Evolutionary conservation across 2,797 vertebrate genomes (phyloP).

Genomic region (Brotula barbata): DNA sequence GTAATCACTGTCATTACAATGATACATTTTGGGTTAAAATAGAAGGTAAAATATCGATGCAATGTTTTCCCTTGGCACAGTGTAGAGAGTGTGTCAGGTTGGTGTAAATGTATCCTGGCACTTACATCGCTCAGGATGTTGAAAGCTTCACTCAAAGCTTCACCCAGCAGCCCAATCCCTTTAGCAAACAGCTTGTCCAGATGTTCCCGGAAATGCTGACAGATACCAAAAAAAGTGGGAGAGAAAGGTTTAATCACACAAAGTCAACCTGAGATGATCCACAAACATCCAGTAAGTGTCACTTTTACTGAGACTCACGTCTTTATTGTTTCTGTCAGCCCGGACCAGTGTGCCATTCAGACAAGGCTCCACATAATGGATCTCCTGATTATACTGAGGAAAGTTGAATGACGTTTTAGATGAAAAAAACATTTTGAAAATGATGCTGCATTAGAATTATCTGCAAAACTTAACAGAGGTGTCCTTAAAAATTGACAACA

Average conservation of each 20-base stretch:
- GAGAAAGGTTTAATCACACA: constrained; percentile 20
- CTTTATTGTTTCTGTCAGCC: constrained; percentile 96
- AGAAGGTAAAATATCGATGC: too few species aligned
- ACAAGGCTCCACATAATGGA: constrained; percentile 95
- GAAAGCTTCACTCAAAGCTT: constrained; percentile 94
- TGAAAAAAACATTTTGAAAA: too few species aligned
- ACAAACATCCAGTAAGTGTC: constrained; percentile 14
- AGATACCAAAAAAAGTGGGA: constrained; percentile 33
- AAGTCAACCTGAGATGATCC: constrained; percentile 12
- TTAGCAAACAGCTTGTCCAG: constrained; percentile 97
- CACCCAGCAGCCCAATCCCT: constrained; percentile 94
- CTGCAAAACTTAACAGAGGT: too few species aligned
- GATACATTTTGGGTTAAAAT: too few species aligned
- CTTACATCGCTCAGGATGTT: constrained; percentile 92
- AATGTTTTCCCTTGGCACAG: too few species aligned
- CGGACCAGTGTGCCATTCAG: constrained; percentile 95
- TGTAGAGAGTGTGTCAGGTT: too few species aligned
- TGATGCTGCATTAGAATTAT: too few species aligned
- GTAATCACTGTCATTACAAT: too few species aligned
- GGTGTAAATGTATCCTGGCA: constrained; percentile 24
- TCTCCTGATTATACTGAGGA: constrained; percentile 91
- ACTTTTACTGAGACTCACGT: constrained; percentile 80
- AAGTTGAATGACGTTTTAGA: too few species aligned
- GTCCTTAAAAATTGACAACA: too few species aligned
- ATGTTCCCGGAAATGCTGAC: constrained; percentile 95